Percentiles rank a stretch among this genome's conserved stretches.
phyloP scores from a whole-genome alignment of 2,888 invertebrate genomes.

The Aleiodes alternator region DNA sequence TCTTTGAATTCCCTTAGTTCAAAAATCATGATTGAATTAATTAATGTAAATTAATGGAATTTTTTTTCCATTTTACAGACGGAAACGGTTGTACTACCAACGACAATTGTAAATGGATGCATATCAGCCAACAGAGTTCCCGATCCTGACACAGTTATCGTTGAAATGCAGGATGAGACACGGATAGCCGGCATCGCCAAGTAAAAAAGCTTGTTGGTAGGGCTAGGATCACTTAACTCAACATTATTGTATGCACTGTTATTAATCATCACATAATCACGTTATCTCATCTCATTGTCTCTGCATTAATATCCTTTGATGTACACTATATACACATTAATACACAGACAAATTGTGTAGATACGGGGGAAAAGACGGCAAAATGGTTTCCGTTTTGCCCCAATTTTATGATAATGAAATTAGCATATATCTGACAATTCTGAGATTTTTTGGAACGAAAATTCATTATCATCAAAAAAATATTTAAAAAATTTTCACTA shows the following conservation, averaged over 20 bases:
- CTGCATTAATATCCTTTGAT: background rate
- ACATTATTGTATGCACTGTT: conserved; percentile 50
- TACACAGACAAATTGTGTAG: too few relatives aligned
- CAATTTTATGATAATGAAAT: too few relatives aligned
- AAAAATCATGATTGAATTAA: too few relatives aligned
- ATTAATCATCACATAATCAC: conserved; percentile 37
- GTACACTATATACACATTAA: too few relatives aligned
- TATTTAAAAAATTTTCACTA: too few relatives aligned
- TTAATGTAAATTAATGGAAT: background rate
- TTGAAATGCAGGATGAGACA: conserved; percentile 73
- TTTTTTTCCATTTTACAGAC: conserved; percentile 61
- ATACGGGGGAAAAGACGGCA: too few relatives aligned
- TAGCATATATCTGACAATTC: too few relatives aligned
- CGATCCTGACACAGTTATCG: conserved; percentile 73
- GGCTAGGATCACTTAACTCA: conserved; percentile 71
- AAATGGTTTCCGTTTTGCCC: too few relatives aligned
- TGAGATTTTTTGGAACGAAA: too few relatives aligned
- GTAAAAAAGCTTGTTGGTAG: conserved; percentile 75
- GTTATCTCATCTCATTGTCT: conserved; percentile 6
- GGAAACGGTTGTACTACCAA: conserved; percentile 70
- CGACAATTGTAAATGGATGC: conserved; percentile 72
- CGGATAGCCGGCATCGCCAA: conserved; percentile 74
- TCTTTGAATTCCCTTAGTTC: too few relatives aligned
- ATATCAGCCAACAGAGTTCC: conserved; percentile 73
- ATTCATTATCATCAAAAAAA: too few relatives aligned